A percentile compares a stretch with the other conserved stretches of the same genome.
Conservation (phyloP, 2,888 invertebrate species). For the Eupithecia pulchellata region DNA sequence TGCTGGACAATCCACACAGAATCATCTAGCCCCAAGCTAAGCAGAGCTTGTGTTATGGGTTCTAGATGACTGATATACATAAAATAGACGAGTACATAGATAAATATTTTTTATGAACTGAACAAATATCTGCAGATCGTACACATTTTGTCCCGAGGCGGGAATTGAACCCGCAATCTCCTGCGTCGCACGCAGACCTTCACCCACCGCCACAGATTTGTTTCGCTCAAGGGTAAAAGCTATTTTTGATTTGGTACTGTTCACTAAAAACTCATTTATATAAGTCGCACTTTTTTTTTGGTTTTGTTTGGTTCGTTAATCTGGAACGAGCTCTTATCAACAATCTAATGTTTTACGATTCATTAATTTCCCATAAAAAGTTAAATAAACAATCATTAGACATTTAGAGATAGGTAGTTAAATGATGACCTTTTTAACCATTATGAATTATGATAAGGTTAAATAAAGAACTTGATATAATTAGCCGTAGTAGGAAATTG, state of each 20-base stretch:
- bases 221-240: not conserved
- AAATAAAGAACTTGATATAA: constrained; percentile 9
- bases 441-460: constrained; percentile 1
- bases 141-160: no score
- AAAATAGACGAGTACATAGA: no score
- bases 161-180: no score
- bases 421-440: constrained; percentile 11
- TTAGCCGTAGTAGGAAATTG: constrained; percentile 8
- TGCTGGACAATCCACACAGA: no score
- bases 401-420: constrained; percentile 25
- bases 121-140: no score
- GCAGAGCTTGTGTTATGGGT: no score
- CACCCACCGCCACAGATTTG: no score
- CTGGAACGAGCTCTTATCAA: not conserved
- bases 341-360: not conserved
- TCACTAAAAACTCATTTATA: not conserved
- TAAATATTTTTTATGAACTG: no score
- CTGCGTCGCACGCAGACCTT: no score
- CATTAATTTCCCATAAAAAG: constrained; percentile 9
- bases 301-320: not conserved
- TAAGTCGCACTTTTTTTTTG: not conserved
- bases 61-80: no score
- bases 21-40: no score
- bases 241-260: not conserved
- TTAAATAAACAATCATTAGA: constrained; percentile 23